Evolutionary conservation across 1,140 invertebrate genomes (phyloP), one percentile per base, ranked within the genome.

Genomic region (Trichonephila inaurata): DNA sequence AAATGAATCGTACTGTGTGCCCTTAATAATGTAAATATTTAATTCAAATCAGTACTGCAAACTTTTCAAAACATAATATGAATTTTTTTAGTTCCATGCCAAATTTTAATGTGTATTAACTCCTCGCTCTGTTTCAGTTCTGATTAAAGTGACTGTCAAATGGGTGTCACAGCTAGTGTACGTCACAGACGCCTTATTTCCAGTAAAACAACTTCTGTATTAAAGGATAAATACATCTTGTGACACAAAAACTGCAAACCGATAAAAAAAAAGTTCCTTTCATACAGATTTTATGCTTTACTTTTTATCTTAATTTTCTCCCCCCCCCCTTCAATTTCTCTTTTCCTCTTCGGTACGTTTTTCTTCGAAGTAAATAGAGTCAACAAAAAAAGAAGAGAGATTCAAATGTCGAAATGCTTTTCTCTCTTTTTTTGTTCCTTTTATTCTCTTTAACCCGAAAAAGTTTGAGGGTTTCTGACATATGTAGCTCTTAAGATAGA

Each of bases 391-490:
- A 66, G 62, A 60, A 61, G 28, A 64, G 14, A 21, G 21, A 89
- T 72, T 89, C 88, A 69, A 89, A 89, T 85, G 83, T 85, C 83
- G 58, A 62, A 87, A 51, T 14, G 24, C 16, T 87, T 87, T 72
- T 72, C 40, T n/a, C 51, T 66, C 1, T 72, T 72, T n/a, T 72
- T 89, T 24, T 24, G 7, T 33, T 89, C 72, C 21, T 89, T 89
- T 51, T 33, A 33, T 72, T 33, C 62, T 51, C n/a, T 72, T 44
- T 33, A 89, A 51, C 33, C 62, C 8, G 21, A 44, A 72, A 89
- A 89, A 89, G 44, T 58, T 33, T 77, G 72, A 28, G 72, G 40
- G 72, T 28, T 89, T 89, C 69, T 91, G 89, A 82, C 89, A 82
- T 91, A 51, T 82, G 72, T 81, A 82, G 58, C n/a, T 82, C 51